Conservation (phyloP, 2,113 vertebrate genomes). For the Emydura subglobosa region DNA sequence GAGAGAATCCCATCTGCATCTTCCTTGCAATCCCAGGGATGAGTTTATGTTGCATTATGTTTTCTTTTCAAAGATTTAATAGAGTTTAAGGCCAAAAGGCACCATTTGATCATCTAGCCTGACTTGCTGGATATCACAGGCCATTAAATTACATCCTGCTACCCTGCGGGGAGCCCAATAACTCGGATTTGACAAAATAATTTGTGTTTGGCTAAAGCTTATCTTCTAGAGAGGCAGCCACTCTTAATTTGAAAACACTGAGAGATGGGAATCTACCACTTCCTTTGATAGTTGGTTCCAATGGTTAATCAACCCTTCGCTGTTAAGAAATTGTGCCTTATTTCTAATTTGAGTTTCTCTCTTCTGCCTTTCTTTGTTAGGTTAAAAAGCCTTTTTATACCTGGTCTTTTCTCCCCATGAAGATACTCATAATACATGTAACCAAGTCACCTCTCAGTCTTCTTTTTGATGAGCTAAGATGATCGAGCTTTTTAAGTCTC, state of each 20-base stretch:
- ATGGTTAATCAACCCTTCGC: background rate
- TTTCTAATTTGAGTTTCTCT: background rate
- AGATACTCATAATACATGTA: background rate
- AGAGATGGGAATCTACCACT: background rate
- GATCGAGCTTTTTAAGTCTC: background rate
- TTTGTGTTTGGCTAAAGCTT: background rate
- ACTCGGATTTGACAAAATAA: background rate
- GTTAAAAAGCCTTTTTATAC: background rate
- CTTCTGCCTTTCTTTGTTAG: background rate
- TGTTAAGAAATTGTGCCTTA: background rate
- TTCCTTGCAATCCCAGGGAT: background rate
- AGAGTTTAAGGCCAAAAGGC: background rate
- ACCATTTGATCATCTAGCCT: background rate
- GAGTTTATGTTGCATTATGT: background rate
- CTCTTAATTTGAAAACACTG: background rate
- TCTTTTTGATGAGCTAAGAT: background rate
- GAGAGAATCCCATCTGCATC: background rate
- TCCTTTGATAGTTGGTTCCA: background rate
- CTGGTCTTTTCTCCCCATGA: background rate
- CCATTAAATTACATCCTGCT: background rate
- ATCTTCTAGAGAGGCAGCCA: background rate
- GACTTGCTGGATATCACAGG: background rate
- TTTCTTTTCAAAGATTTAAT: background rate
- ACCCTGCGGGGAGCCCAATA: background rate
- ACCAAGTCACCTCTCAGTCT: background rate